phyloP scores from a whole-genome alignment of 2,113 vertebrate species.

The Leucoraja erinaceus region DNA sequence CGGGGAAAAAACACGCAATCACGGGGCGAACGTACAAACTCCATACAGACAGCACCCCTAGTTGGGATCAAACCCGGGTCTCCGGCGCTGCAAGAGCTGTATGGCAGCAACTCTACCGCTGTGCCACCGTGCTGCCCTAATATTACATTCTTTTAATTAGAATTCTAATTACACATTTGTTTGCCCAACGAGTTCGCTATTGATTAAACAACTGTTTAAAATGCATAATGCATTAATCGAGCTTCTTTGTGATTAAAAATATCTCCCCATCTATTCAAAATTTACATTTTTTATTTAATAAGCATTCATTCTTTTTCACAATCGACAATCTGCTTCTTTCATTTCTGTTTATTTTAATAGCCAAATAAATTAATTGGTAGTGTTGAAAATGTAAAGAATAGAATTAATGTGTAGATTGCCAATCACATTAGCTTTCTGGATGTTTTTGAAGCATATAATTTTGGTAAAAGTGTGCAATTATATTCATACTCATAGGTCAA shows the following conservation, averaged over 20 bases:
- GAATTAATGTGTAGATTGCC: background rate
- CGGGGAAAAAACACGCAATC: too few relatives aligned
- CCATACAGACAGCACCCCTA: too few relatives aligned
- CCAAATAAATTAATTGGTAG: background rate
- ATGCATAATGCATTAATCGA: background rate
- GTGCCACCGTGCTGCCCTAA: too few relatives aligned
- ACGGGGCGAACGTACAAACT: too few relatives aligned
- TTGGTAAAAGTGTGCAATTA: background rate
- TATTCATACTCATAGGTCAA: background rate
- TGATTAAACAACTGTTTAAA: constrained; percentile 11
- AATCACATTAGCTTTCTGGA: background rate
- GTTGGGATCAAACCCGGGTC: too few relatives aligned
- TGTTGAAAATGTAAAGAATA: background rate
- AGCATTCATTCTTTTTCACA: background rate
- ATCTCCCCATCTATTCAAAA: background rate
- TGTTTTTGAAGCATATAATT: background rate
- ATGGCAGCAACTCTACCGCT: too few relatives aligned
- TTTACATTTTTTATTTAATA: background rate
- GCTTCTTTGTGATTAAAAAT: background rate
- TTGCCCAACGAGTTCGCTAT: background rate
- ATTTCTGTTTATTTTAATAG: background rate
- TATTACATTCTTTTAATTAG: background rate
- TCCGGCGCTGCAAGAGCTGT: too few relatives aligned
- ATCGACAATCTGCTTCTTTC: background rate
- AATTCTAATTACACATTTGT: constrained; percentile 5